Conservation (phyloP, 2,888 invertebrate genomes). For the Chymomyza fuscimana region DNA sequence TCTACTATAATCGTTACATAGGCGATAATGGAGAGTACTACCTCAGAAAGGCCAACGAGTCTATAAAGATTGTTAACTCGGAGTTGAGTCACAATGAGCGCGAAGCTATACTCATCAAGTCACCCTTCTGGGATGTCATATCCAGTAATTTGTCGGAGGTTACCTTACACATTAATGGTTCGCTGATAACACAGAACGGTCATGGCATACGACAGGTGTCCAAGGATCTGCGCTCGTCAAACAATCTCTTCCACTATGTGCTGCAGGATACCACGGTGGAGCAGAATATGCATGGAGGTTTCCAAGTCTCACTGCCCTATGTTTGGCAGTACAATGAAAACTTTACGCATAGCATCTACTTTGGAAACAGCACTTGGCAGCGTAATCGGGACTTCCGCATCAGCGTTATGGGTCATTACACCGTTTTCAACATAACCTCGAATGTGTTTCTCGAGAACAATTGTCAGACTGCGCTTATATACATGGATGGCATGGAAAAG, state of each 20-base stretch:
- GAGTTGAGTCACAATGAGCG: conserved; percentile 89
- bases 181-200: conserved; percentile 92
- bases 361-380: conserved; percentile 92
- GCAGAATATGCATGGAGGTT: conserved; percentile 91
- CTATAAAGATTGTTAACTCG: conserved; percentile 88
- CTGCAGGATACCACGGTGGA: conserved; percentile 92
- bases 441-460: conserved; percentile 92
- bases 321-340: conserved; percentile 98
- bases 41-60: conserved; percentile 92
- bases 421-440: conserved; percentile 91
- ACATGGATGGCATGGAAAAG: conserved; percentile 97
- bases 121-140: conserved; percentile 92
- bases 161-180: conserved; percentile 92
- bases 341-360: conserved; percentile 93
- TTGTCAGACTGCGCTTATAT: conserved; percentile 89
- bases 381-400: conserved; percentile 92
- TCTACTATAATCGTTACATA: conserved; percentile 93
- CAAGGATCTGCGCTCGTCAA: conserved; percentile 95
- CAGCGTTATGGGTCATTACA: conserved; percentile 95
- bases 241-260: conserved; percentile 97
- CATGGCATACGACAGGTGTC: conserved; percentile 93
- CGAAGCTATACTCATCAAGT: conserved; percentile 90
- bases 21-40: conserved; percentile 93
- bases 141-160: conserved; percentile 94
- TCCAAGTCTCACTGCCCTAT: conserved; percentile 92